Percentiles rank a stretch among this genome's conserved stretches.
phyloP scores from a whole-genome alignment of 2,113 vertebrate species.

The Pelobates fuscus region DNA sequence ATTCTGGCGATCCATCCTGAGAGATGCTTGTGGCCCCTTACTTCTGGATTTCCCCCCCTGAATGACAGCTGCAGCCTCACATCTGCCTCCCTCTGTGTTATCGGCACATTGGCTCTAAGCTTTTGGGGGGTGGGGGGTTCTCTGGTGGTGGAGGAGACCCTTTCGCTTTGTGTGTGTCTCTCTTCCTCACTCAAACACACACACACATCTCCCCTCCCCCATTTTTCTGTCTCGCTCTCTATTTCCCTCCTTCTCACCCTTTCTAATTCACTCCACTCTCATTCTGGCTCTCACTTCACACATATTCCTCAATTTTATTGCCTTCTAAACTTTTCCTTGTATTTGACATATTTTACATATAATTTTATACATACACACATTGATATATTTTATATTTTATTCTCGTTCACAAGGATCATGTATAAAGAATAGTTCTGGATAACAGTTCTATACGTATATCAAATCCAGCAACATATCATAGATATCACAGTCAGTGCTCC shows the following conservation, averaged over 20 bases:
- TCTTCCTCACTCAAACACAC: slow-evolving; percentile 22
- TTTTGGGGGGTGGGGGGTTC: slow-evolving; percentile 34
- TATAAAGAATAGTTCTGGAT: too few relatives aligned
- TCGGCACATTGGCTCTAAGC: slow-evolving; percentile 41
- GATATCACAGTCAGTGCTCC: too few relatives aligned
- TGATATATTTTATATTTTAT: background rate
- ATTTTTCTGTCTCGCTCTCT: slow-evolving; percentile 12
- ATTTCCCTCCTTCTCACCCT: slow-evolving; percentile 38
- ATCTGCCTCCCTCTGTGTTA: slow-evolving; percentile 38
- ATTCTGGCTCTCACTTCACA: background rate
- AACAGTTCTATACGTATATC: too few relatives aligned
- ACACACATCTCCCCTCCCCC: slow-evolving; percentile 31
- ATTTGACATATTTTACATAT: background rate
- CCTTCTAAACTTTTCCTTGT: background rate
- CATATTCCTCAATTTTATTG: slow-evolving; percentile 8
- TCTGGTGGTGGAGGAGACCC: slow-evolving; percentile 38
- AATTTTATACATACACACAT: background rate
- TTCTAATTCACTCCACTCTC: slow-evolving; percentile 11
- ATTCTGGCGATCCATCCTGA: slow-evolving; percentile 44
- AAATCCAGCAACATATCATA: too few relatives aligned
- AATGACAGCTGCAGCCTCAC: slow-evolving; percentile 37
- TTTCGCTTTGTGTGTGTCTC: slow-evolving; percentile 42
- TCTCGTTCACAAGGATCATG: too few relatives aligned
- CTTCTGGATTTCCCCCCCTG: slow-evolving; percentile 25
- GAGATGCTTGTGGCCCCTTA: slow-evolving; percentile 22